Percentiles rank a stretch among this genome's conserved stretches.
Evolutionary conservation across 2,113 vertebrate species (phyloP).

Genomic region (Hydropotes inermis): DNA sequence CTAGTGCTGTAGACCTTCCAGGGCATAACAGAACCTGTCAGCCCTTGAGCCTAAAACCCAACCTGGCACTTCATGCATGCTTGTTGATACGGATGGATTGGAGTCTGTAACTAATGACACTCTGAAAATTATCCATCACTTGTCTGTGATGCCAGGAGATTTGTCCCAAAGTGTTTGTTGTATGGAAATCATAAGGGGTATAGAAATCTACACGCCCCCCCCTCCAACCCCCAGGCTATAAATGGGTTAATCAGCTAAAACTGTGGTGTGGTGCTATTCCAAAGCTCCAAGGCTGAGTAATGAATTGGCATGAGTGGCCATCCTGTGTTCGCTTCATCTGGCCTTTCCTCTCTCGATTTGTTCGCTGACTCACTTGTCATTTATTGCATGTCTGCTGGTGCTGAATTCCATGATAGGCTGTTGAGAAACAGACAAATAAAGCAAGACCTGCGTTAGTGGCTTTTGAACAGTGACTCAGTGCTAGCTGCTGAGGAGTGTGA

Average conservation of each 20-base stretch:
- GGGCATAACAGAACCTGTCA: background rate
- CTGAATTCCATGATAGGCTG: background rate
- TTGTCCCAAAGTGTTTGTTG: background rate
- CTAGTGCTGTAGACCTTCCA: background rate
- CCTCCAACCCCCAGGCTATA: accelerated
- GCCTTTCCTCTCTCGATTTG: background rate
- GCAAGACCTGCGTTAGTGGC: background rate
- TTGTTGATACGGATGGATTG: background rate
- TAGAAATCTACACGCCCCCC: background rate
- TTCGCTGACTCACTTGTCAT: background rate
- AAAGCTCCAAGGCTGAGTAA: background rate
- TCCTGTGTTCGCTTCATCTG: background rate
- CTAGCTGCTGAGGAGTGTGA: background rate
- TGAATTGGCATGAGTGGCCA: background rate
- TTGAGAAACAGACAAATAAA: background rate
- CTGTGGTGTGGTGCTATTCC: accelerated
- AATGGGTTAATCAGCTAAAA: background rate
- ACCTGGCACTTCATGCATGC: background rate
- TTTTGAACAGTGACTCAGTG: background rate
- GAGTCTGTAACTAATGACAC: background rate
- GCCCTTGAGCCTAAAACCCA: background rate
- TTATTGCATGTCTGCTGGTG: background rate
- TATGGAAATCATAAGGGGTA: background rate
- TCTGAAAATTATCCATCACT: background rate
- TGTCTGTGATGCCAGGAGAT: background rate